A percentile compares a stretch with the other conserved stretches of the same genome.
Evolutionary conservation across 1,140 invertebrate species (phyloP).

Genomic region (Steinernema feltiae): DNA sequence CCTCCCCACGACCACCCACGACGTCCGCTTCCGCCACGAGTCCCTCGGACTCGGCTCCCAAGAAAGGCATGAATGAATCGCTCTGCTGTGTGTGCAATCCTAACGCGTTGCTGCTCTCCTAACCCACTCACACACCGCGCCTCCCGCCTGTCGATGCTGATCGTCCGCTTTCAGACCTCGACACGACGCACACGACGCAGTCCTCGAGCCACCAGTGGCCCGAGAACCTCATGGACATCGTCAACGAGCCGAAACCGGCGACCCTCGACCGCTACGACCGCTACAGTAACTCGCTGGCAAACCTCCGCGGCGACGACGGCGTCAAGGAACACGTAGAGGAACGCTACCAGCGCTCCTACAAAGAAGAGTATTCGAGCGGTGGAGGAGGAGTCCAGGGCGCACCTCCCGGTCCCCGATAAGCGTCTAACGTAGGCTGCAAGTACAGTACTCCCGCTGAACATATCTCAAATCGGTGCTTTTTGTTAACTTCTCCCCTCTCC

Average conservation of each 20-base stretch:
- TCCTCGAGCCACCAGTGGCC: slow-evolving; percentile 41
- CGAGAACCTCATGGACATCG: slow-evolving; percentile 56
- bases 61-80: neutral
- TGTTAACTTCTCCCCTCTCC: neutral
- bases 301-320: slow-evolving; percentile 40
- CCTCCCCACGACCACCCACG: neutral
- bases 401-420: neutral
- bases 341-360: slow-evolving; percentile 20
- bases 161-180: slow-evolving; percentile 1
- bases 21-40: neutral
- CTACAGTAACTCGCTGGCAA: slow-evolving; percentile 54
- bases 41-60: neutral
- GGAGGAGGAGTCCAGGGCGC: neutral
- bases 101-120: neutral
- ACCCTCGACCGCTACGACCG: slow-evolving; percentile 54
- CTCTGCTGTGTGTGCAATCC: neutral
- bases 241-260: slow-evolving; percentile 54
- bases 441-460: slow-evolving; percentile 6
- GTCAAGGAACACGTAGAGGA: slow-evolving; percentile 15
- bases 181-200: slow-evolving; percentile 7
- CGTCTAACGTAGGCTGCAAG: neutral
- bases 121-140: neutral
- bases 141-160: neutral
- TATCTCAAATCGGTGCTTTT: slow-evolving; percentile 17
- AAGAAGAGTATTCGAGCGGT: slow-evolving; percentile 10